phyloP scores from a whole-genome alignment of 1,140 invertebrate genomes.

The Drosophila busckii region DNA sequence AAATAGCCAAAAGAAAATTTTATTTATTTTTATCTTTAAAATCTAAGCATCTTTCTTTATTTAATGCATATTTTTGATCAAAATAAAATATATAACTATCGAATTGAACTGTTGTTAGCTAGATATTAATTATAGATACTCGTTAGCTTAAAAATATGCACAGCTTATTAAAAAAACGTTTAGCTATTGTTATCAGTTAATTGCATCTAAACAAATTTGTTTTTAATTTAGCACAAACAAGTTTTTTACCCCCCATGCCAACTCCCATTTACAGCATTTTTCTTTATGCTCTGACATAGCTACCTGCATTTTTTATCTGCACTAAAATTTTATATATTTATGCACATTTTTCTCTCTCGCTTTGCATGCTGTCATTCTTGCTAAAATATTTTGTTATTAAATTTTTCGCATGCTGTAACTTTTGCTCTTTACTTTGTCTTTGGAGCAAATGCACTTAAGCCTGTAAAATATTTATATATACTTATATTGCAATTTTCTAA shows the following conservation, averaged over 20 bases:
- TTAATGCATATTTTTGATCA: no score
- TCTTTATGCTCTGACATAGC: constrained; percentile 7
- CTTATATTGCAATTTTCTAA: constrained; percentile 47
- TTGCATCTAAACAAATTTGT: no score
- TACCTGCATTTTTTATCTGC: constrained; percentile 16
- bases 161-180: no score
- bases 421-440: background rate
- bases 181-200: no score
- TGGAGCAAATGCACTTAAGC: background rate
- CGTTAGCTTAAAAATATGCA: no score
- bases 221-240: no score
- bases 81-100: no score
- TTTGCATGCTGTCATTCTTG: constrained; percentile 21
- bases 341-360: background rate
- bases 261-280: background rate
- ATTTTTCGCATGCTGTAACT: constrained; percentile 19
- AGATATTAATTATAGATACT: no score
- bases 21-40: no score
- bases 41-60: no score
- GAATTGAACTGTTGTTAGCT: no score
- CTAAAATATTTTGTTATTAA: constrained; percentile 55
- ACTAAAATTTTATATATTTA: background rate
- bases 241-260: background rate
- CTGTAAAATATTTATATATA: constrained; percentile 18
- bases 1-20: no score